Evolutionary conservation across 2,113 vertebrate genomes (phyloP).

Genomic region (Coptodon bakossiorum): DNA sequence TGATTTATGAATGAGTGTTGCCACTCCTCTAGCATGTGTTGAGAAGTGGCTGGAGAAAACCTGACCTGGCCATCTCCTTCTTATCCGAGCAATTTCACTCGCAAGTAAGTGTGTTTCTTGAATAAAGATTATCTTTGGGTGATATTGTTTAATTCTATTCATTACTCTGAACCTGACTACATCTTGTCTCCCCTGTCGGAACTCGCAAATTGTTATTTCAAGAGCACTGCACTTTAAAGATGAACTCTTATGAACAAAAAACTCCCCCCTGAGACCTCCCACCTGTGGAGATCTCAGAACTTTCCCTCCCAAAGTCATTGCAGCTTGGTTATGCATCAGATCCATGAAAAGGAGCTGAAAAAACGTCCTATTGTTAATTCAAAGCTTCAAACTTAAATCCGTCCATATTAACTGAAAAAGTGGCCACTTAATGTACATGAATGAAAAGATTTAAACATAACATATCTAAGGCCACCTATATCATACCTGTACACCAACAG

Average conservation of each 20-base stretch:
- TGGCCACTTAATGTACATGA: no score
- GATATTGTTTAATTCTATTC: neutral
- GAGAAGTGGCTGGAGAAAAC: neutral
- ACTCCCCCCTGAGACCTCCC: neutral
- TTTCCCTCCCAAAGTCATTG: neutral
- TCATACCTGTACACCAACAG: no score
- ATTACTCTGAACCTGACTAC: neutral
- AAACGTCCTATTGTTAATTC: no score
- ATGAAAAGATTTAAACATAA: no score
- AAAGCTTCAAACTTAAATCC: no score
- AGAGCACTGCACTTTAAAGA: neutral
- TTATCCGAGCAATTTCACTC: neutral
- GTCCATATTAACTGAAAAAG: no score
- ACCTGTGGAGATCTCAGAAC: no score
- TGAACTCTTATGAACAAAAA: neutral
- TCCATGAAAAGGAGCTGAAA: no score
- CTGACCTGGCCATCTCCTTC: neutral
- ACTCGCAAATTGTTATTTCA: neutral
- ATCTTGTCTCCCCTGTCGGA: neutral
- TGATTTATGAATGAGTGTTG: neutral
- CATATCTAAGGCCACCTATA: fast-evolving
- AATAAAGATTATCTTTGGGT: neutral
- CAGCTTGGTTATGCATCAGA: no score
- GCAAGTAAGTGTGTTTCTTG: neutral
- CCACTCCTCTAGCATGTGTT: neutral